Conservation (phyloP, 2,113 vertebrate genomes). For the Burhinus oedicnemus region DNA sequence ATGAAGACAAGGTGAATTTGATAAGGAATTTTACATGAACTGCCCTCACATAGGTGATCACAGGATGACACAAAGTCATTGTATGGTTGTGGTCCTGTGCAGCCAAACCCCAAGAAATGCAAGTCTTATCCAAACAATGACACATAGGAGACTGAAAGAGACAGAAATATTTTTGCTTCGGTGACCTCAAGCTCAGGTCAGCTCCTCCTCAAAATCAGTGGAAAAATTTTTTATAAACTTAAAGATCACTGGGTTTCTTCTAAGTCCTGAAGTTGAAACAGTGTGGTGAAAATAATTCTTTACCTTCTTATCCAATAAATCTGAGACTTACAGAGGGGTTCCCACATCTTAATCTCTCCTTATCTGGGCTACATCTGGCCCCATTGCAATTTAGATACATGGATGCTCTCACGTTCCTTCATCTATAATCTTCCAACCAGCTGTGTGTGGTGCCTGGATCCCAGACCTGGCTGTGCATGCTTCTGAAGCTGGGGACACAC, state of each 20-base stretch:
- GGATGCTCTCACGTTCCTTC: background rate
- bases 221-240: background rate
- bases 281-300: background rate
- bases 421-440: background rate
- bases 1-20: background rate
- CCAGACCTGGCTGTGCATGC: background rate
- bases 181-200: background rate
- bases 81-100: background rate
- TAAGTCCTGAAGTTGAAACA: background rate
- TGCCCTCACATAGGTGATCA: background rate
- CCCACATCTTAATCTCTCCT: background rate
- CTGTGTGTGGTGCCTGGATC: background rate
- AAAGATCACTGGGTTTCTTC: background rate
- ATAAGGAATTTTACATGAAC: background rate
- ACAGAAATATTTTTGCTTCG: background rate
- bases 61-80: fast-evolving
- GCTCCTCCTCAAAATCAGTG: background rate
- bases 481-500: background rate
- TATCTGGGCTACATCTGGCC: background rate
- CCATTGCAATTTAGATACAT: fast-evolving
- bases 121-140: background rate
- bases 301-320: background rate
- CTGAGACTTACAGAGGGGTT: background rate
- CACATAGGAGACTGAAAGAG: background rate
- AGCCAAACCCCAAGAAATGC: background rate